Percentiles rank a stretch among this genome's conserved stretches.
phyloP scores from a whole-genome alignment of 2,888 invertebrate genomes.

The Acronicta alni region DNA sequence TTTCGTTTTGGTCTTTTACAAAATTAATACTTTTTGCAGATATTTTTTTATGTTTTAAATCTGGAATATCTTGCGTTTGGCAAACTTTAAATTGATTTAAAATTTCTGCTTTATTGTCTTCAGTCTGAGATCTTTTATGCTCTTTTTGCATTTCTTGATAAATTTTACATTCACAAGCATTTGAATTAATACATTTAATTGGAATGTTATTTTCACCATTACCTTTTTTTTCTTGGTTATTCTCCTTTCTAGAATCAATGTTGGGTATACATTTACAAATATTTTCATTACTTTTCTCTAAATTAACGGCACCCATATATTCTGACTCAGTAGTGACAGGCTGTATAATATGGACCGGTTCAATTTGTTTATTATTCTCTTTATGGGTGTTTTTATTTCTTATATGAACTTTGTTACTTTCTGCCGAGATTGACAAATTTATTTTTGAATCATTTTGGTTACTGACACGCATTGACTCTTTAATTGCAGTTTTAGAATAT shows the following conservation, averaged over 20 bases:
- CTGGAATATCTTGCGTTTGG: conserved; percentile 1
- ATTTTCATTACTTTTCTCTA: conserved; percentile 75
- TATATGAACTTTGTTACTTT: conserved; percentile 14
- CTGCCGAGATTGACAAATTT: conserved; percentile 2
- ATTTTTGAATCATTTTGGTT: conserved; percentile 22
- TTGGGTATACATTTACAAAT: conserved; percentile 60
- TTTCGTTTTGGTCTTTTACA: conserved; percentile 14
- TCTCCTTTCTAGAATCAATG: conserved; percentile 22
- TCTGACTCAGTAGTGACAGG: conserved; percentile 67
- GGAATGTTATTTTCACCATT: conserved; percentile 27
- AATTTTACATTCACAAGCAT: conserved; percentile 58
- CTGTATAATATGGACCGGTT: conserved; percentile 8
- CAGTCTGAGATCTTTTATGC: conserved; percentile 23
- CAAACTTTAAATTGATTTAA: conserved; percentile 19
- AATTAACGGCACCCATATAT: conserved; percentile 75
- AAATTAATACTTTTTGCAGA: conserved; percentile 8
- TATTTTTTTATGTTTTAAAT: conserved; percentile 3
- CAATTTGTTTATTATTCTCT: conserved; percentile 8
- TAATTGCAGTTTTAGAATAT: conserved; percentile 26
- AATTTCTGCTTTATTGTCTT: conserved; percentile 17
- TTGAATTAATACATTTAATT: conserved; percentile 60
- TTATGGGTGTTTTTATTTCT: neutral
- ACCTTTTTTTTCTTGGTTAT: conserved; percentile 14
- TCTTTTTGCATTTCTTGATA: conserved; percentile 31
- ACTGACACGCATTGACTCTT: conserved; percentile 9